Evolutionary conservation across 2,113 vertebrate species (phyloP), one percentile per base, ranked within the genome.

Genomic region (Sapajus apella): DNA sequence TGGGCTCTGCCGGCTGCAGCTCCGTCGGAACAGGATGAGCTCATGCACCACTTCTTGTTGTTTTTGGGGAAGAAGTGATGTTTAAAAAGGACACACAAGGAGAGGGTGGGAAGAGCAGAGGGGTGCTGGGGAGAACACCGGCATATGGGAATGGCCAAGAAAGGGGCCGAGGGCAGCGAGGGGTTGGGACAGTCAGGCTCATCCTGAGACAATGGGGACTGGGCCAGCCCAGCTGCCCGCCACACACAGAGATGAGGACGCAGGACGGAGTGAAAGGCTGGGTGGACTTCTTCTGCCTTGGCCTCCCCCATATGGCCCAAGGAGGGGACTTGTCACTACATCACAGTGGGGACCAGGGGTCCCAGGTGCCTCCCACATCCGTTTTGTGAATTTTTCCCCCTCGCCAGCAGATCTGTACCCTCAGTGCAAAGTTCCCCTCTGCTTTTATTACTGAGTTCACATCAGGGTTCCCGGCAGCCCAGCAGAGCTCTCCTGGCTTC

Each of bases 401-500:
- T 75, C 52, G 45, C 32, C 58, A 45, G 87, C 52, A 86, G 47
- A 52, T 55, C 25, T 73, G 32, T 85, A 76, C 66, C 52, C 45
- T 61, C 66, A 32, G 16, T 45, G 76, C 81, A 76, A 80, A 7
- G 14, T 81, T 64, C 61, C 32, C 47, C 75, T 58, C 27, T 32
- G 77, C 21, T 35, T 82, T 77, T 81, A 20, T 35, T 45, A 20
- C 1, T 14, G 87, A 25, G 75, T 61, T 68, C 73, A 11, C 10
- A 0, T 37, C 56, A 89, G 83, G 50, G 76, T 35, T 76, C 91
- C 90, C 86, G 93, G 86, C 93, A 93, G 73, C 82, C 92, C 73
- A 72, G 66, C 86, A 52, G 75, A 95, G 73, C 95, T 89, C 68
- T 93, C 89, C 56, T 89, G 96, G 93, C 95, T 43, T 82, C 40